phyloP scores from a whole-genome alignment of 2,797 vertebrate genomes.

The Rhynchonycteris naso region DNA sequence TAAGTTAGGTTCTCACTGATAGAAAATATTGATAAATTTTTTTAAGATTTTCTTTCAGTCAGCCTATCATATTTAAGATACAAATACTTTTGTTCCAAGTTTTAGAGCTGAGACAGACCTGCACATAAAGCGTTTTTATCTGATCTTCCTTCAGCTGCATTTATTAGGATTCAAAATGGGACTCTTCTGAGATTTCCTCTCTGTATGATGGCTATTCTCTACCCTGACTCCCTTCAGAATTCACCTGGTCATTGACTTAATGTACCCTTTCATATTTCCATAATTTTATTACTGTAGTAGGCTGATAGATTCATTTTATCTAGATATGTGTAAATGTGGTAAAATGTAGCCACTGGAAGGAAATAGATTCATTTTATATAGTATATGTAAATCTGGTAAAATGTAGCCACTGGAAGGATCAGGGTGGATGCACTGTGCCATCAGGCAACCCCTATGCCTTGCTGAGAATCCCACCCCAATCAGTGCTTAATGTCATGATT shows the following conservation, averaged over 20 bases:
- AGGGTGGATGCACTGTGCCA: background rate
- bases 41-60: constrained; percentile 76
- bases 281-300: background rate
- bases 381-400: background rate
- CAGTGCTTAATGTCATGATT: background rate
- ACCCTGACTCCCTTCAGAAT: background rate
- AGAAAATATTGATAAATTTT: constrained; percentile 76
- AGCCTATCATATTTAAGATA: constrained; percentile 72
- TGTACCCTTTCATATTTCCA: background rate
- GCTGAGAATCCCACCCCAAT: background rate
- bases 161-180: constrained; percentile 68
- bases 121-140: constrained; percentile 77
- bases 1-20: constrained; percentile 71
- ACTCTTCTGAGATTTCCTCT: constrained; percentile 60
- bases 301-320: background rate
- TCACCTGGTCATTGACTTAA: background rate
- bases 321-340: background rate
- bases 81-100: constrained; percentile 71
- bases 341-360: background rate
- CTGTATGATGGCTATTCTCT: background rate
- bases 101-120: constrained; percentile 75
- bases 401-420: background rate
- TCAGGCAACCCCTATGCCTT: too few species aligned
- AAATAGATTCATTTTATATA: background rate
- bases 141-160: constrained; percentile 67